phyloP scores from a whole-genome alignment of 2,797 vertebrate species.

The Falco naumanni region DNA sequence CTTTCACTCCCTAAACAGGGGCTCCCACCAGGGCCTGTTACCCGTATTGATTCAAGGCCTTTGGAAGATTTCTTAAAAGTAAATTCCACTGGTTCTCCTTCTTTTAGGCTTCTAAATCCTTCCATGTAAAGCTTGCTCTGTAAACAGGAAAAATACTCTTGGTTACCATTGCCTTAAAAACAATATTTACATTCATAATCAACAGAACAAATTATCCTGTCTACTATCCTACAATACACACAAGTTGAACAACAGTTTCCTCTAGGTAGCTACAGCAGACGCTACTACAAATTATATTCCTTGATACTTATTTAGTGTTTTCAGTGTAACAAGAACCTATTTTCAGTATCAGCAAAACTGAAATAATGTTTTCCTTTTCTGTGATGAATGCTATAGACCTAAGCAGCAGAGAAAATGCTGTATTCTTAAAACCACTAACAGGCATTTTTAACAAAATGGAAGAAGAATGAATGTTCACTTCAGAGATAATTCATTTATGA shows the following conservation, averaged over 20 bases:
- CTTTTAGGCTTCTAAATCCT: conserved; percentile 90
- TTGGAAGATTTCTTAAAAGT: conserved; percentile 90
- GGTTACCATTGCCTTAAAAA: conserved; percentile 67
- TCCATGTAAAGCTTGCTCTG: conserved; percentile 91
- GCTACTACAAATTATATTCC: background rate
- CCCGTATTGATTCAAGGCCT: conserved; percentile 89
- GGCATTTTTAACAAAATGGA: background rate
- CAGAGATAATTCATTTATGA: background rate
- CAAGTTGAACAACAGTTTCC: background rate
- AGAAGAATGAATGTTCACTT: background rate
- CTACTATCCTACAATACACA: background rate
- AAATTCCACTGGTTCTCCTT: conserved; percentile 89
- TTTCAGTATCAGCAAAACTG: background rate
- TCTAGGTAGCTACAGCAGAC: background rate
- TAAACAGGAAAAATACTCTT: conserved; percentile 73
- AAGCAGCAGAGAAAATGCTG: background rate
- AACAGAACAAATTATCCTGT: background rate
- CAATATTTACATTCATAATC: conserved; percentile 50
- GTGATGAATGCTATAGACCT: background rate
- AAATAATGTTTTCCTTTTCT: conserved; percentile 25
- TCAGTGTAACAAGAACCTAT: background rate
- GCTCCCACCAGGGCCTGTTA: conserved; percentile 86
- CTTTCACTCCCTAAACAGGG: conserved; percentile 87
- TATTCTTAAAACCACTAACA: background rate
- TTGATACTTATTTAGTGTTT: background rate